phyloP scores from a whole-genome alignment of 2,888 invertebrate species.

The Galeopsomyia nigrocyanea region DNA sequence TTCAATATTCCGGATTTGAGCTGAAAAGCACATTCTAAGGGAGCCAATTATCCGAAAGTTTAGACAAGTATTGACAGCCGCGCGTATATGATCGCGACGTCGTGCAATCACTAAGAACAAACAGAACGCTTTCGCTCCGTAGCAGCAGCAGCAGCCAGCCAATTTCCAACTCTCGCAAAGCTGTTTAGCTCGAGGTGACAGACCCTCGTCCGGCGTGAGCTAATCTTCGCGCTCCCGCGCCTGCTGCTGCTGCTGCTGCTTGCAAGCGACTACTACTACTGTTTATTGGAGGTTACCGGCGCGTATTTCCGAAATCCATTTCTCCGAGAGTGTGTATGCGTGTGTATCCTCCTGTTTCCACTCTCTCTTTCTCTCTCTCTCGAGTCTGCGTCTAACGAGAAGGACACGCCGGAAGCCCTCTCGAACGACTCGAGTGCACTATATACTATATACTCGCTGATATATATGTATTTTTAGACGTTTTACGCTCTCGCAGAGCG shows the following conservation, averaged over 20 bases:
- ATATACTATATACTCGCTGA: neutral
- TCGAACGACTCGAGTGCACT: neutral
- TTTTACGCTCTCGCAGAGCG: constrained; percentile 22
- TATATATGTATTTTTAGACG: constrained; percentile 37
- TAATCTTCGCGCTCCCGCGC: too few species aligned
- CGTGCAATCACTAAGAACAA: too few species aligned
- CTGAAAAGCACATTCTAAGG: too few species aligned
- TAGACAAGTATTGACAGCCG: too few species aligned
- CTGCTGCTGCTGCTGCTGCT: too few species aligned
- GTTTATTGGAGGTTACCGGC: too few species aligned
- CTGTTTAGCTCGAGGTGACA: constrained; percentile 7
- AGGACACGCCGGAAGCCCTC: neutral
- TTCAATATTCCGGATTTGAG: too few species aligned
- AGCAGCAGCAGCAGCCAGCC: too few species aligned
- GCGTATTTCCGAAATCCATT: constrained; percentile 2
- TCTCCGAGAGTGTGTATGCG: neutral
- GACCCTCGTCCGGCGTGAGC: neutral
- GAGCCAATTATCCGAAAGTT: too few species aligned
- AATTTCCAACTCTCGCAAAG: neutral
- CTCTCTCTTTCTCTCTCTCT: constrained; percentile 7
- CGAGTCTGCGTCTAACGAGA: constrained; percentile 9
- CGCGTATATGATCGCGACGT: too few species aligned
- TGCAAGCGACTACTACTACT: neutral
- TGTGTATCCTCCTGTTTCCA: neutral
- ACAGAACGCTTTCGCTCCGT: too few species aligned